phyloP scores from a whole-genome alignment of 2,888 invertebrate genomes.

The Lottia scabra region DNA sequence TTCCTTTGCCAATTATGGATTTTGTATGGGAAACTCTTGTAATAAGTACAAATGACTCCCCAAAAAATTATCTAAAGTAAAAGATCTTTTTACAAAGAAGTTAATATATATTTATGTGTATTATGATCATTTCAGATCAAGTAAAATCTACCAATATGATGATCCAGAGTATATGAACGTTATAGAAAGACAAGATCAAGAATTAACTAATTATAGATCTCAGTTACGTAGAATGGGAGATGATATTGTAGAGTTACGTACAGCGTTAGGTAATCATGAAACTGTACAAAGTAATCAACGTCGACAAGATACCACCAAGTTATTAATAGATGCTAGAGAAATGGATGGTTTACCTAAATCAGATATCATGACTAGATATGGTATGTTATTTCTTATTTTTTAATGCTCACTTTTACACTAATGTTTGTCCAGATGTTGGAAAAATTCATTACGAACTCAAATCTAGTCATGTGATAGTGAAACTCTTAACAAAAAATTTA shows the following conservation, averaged over 20 bases:
- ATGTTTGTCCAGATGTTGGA: too few relatives aligned
- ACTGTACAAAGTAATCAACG: background rate
- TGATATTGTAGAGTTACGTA: conserved; percentile 57
- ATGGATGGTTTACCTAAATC: conserved; percentile 60
- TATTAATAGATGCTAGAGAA: conserved; percentile 61
- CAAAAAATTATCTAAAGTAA: too few relatives aligned
- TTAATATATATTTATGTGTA: too few relatives aligned
- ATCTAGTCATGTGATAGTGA: too few relatives aligned
- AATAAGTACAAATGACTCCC: too few relatives aligned
- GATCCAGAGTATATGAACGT: conserved; percentile 51
- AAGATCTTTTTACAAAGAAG: too few relatives aligned
- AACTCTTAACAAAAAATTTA: too few relatives aligned
- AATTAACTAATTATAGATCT: conserved; percentile 60
- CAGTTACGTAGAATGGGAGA: conserved; percentile 66
- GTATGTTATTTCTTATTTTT: too few relatives aligned
- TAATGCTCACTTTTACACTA: too few relatives aligned
- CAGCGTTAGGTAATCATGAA: background rate
- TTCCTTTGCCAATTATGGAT: too few relatives aligned
- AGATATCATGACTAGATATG: conserved; percentile 63
- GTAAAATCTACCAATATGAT: background rate
- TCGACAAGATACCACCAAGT: conserved; percentile 48
- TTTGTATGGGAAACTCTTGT: too few relatives aligned
- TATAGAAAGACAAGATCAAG: conserved; percentile 61
- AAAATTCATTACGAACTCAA: too few relatives aligned
- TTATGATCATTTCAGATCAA: background rate